Base-by-base conservation (phyloP, 2,888 invertebrate genomes). In the Pyrocoelia pectoralis region DNA sequence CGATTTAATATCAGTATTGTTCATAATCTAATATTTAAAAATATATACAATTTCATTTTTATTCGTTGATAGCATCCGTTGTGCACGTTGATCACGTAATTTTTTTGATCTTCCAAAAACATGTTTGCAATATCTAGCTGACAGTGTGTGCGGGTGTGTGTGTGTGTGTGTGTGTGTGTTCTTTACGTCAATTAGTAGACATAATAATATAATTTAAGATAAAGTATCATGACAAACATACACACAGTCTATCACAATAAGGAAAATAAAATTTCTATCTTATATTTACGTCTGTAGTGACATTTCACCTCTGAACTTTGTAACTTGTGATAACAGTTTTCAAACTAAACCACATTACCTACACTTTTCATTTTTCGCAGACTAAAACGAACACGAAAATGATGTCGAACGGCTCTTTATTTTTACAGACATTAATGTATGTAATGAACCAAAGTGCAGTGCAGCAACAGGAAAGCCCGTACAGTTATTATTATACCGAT, bases 401-500 rank as follows among this genome's bases (percentile, higher is more conserved):
- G 61, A 72, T 71, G 2, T 61, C 69, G 8, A 78, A 74, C 57
- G 73, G 76, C 5, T 74, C 76, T 38, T 66, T 79, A 38, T 74
- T 79, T 59, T 52, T 79, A 43, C 74, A 76, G 51, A 78, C 79
- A 1, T 63, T 79, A 12, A 73, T 79, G 67, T 78, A 73, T 56
- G 72, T 79, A 60, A 71, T 77, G 74, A 79, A 77, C 66, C 79
- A 79, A 66, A 78, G 76, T 61, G 72, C 70, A 19, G 73, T 77
- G 38, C 76, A 75, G 49, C 68, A 76, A 49, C 76, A 79, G 41
- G 66, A 69, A 17, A 70, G 68, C 13, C 77, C 79, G 5, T 80
- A 80, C 59, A 81, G 80, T 66, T 80, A 79, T 70, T 81, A 81
- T 68, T 80, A 76, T 61, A 72, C 79, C 68, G 76, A 78, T 67